A percentile compares a stretch with the other conserved stretches of the same genome.
Evolutionary conservation across 2,888 invertebrate species (phyloP).

Genomic region (Aporophyla nigra): DNA sequence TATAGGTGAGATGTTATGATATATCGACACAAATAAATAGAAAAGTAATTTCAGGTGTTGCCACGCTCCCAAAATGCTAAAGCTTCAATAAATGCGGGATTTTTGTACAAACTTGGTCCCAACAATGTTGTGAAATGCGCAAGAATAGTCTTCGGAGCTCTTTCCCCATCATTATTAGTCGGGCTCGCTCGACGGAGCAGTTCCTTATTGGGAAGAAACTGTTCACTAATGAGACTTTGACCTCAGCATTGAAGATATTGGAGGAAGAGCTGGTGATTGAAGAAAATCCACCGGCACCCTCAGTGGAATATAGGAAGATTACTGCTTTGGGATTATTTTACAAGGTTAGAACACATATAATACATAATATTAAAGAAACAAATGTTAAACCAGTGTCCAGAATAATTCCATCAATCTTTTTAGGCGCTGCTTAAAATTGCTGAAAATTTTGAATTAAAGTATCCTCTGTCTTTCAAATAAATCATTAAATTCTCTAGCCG

Average conservation of each 20-base stretch:
- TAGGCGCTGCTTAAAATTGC: neutral
- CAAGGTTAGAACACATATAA: conserved; percentile 84
- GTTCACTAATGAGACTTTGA: conserved; percentile 82
- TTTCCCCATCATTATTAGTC: conserved; percentile 80
- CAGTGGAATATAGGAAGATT: conserved; percentile 90
- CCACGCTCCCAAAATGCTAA: conserved; percentile 93
- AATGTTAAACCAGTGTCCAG: neutral
- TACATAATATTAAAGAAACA: neutral
- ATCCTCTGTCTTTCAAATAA: neutral
- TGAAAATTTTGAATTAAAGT: neutral
- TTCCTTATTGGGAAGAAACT: conserved; percentile 82
- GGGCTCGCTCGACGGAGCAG: conserved; percentile 90
- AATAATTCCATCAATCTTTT: neutral
- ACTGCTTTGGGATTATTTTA: conserved; percentile 92
- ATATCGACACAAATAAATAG: neutral
- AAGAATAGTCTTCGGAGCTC: conserved; percentile 91
- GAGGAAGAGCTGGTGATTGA: conserved; percentile 73
- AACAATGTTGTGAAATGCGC: conserved; percentile 77
- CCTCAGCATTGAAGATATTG: conserved; percentile 75
- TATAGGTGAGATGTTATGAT: too few species aligned
- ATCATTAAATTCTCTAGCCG: neutral
- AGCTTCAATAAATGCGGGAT: conserved; percentile 94
- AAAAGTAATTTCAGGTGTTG: conserved; percentile 90
- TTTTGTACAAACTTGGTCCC: conserved; percentile 85
- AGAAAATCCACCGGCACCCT: conserved; percentile 87